phyloP scores from a whole-genome alignment of 1,140 invertebrate genomes.

The Tachypleus tridentatus region DNA sequence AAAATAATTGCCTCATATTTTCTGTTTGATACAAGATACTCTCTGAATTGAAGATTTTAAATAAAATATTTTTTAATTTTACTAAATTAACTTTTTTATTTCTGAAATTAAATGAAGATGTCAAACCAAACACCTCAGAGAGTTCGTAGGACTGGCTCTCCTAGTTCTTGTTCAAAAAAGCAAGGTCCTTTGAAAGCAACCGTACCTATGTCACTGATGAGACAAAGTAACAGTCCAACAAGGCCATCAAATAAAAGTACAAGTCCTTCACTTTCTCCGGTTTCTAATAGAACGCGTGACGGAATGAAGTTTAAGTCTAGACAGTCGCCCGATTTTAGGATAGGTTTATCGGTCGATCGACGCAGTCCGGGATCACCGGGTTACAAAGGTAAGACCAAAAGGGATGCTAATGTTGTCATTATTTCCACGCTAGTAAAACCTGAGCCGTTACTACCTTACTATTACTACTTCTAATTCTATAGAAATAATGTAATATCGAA shows the following conservation, averaged over 20 bases:
- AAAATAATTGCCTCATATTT: too few relatives aligned
- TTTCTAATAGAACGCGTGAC: conserved; percentile 12
- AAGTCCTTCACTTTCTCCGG: conserved; percentile 16
- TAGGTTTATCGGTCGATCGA: conserved; percentile 13
- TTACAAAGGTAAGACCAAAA: conserved; percentile 7
- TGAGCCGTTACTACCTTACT: too few relatives aligned
- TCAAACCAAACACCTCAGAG: conserved; percentile 27
- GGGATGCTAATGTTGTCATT: too few relatives aligned
- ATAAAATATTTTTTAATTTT: too few relatives aligned
- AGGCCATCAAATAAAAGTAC: conserved; percentile 9
- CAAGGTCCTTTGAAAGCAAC: conserved; percentile 23
- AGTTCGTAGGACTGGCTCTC: conserved; percentile 22
- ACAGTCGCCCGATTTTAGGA: conserved; percentile 18
- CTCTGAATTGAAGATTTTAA: too few relatives aligned
- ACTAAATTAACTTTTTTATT: too few relatives aligned
- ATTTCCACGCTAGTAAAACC: too few relatives aligned
- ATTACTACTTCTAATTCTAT: too few relatives aligned
- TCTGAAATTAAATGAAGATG: conserved; percentile 2
- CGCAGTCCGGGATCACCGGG: conserved; percentile 10
- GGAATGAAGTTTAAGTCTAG: conserved; percentile 17
- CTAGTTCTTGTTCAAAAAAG: conserved; percentile 17
- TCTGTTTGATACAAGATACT: too few relatives aligned
- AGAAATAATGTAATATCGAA: too few relatives aligned
- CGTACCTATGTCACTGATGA: conserved; percentile 22
- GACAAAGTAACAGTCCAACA: conserved; percentile 20